Conservation (phyloP, 2,113 vertebrate genomes). For the Machaerirhynchus nigripectus region DNA sequence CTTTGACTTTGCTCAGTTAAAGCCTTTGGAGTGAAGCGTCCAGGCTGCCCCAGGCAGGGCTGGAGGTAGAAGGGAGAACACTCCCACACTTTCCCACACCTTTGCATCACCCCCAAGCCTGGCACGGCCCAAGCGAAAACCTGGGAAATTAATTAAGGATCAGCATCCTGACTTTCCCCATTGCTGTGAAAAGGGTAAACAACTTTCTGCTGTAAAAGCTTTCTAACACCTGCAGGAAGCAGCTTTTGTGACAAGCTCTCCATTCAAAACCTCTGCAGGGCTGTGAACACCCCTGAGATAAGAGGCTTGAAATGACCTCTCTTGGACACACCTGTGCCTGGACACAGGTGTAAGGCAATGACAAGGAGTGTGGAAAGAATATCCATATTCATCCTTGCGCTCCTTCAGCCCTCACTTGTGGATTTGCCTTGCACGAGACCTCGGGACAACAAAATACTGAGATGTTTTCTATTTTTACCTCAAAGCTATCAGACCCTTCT, state of each 20-base stretch:
- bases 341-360: background rate
- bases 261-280: background rate
- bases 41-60: background rate
- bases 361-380: background rate
- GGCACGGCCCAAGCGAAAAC: background rate
- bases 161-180: background rate
- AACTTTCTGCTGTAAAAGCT: background rate
- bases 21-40: background rate
- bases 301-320: background rate
- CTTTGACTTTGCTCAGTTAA: background rate
- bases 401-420: background rate
- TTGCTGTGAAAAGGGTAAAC: background rate
- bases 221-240: background rate
- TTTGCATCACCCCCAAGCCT: background rate
- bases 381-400: background rate
- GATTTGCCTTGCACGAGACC: background rate
- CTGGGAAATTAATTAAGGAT: background rate
- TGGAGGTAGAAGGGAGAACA: background rate
- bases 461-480: background rate
- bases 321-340: background rate
- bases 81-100: background rate
- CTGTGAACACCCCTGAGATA: background rate
- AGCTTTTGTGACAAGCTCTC: background rate
- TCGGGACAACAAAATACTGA: background rate
- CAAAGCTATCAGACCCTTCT: background rate